A percentile compares a stretch with the other conserved stretches of the same genome.
Evolutionary conservation across 2,888 invertebrate species (phyloP).

Genomic region (Mesochorus sp.): DNA sequence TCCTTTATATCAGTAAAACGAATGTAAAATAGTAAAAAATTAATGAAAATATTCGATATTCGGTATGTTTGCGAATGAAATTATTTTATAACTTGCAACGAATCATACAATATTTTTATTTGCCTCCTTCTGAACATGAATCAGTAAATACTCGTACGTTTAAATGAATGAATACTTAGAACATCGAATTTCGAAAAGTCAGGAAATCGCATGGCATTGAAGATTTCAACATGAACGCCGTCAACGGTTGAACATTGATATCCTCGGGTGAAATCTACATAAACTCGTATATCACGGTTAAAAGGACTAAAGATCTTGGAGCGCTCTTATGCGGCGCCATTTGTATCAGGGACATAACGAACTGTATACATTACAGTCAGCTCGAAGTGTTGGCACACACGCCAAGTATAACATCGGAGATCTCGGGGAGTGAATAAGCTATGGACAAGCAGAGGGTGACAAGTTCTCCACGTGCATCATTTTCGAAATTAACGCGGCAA

Average conservation of each 20-base stretch:
- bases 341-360: background rate
- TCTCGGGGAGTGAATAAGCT: conserved; percentile 13
- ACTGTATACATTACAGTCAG: background rate
- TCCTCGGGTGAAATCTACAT: background rate
- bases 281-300: conserved; percentile 4
- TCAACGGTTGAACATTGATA: background rate
- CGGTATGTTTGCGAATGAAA: too few species aligned
- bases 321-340: background rate
- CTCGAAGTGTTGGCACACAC: conserved; percentile 17
- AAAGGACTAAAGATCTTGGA: conserved; percentile 9
- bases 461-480: conserved; percentile 46
- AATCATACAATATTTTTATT: too few species aligned
- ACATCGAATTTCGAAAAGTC: too few species aligned
- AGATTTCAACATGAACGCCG: too few species aligned
- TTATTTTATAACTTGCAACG: too few species aligned
- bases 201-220: too few species aligned
- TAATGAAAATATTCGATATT: too few species aligned
- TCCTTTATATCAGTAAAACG: too few species aligned
- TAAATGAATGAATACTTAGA: too few species aligned
- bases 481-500: conserved; percentile 42
- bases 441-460: background rate
- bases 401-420: conserved; percentile 6
- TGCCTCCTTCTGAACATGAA: too few species aligned
- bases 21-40: too few species aligned
- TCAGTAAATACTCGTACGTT: too few species aligned